These are phyloP conservation scores for Phaenicophaeus curvirostris DNA, from an alignment of 2,797 vertebrate species.

Conservation along the genomic window DNA sequence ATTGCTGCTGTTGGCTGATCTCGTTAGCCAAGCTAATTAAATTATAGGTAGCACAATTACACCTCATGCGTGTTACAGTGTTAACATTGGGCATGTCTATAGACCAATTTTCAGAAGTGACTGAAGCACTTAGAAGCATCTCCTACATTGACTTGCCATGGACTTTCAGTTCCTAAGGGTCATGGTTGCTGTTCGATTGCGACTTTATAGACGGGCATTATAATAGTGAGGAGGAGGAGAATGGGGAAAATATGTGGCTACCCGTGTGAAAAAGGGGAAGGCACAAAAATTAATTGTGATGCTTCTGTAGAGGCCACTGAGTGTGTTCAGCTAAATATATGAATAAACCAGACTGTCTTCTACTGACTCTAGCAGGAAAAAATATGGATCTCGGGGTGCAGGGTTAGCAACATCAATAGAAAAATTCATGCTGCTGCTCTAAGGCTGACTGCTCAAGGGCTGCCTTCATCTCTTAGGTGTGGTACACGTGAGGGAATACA, in stretches of 20 bases:
- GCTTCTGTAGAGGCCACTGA: background rate
- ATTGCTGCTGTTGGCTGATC: background rate
- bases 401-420: background rate
- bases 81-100: background rate
- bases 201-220: background rate
- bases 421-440: background rate
- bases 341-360: background rate
- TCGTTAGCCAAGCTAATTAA: background rate
- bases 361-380: background rate
- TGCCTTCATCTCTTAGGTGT: background rate
- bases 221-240: background rate
- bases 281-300: background rate
- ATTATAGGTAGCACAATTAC: background rate
- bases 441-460: background rate
- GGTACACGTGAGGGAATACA: background rate
- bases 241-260: background rate
- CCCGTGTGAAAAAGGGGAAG: background rate
- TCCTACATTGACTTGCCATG: fast-evolving
- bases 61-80: background rate
- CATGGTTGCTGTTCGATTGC: background rate
- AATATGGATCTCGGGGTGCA: background rate
- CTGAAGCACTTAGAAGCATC: background rate
- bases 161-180: background rate
- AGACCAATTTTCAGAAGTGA: background rate
- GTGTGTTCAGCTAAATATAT: background rate